phyloP scores from a whole-genome alignment of 2,888 invertebrate genomes.

The Drosophila recens region DNA sequence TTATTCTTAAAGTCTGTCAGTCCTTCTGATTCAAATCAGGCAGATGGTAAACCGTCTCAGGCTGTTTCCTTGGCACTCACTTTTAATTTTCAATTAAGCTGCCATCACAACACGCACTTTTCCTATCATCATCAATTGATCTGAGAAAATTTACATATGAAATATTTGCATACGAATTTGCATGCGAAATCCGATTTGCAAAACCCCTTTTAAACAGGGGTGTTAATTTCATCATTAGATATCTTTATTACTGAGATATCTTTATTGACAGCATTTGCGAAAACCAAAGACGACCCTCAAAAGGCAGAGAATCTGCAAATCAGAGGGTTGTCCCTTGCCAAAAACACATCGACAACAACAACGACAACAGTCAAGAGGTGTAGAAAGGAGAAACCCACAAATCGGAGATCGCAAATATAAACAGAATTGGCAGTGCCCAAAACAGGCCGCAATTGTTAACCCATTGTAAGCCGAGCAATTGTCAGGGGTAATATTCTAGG shows the following conservation, averaged over 20 bases:
- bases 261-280: conserved; percentile 52
- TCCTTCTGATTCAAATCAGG: conserved; percentile 41
- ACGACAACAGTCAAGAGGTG: conserved; percentile 62
- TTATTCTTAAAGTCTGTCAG: neutral
- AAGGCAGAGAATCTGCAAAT: neutral
- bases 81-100: conserved; percentile 49
- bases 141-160: conserved; percentile 44
- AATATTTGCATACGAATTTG: conserved; percentile 21
- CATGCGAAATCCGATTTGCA: conserved; percentile 48
- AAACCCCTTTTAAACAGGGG: conserved; percentile 32
- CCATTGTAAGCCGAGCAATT: neutral
- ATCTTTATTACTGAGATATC: conserved; percentile 35
- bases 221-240: conserved; percentile 73
- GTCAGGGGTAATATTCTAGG: neutral
- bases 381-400: conserved; percentile 58
- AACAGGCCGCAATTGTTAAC: conserved; percentile 10
- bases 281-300: conserved; percentile 17
- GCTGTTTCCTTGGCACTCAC: neutral
- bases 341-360: conserved; percentile 10
- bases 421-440: conserved; percentile 48
- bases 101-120: conserved; percentile 55
- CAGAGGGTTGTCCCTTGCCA: conserved; percentile 33
- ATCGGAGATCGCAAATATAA: conserved; percentile 62
- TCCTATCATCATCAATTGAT: conserved; percentile 49
- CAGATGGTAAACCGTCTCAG: conserved; percentile 37